These are phyloP conservation scores for Thymelicus lineola DNA, from an alignment of 2,888 invertebrate genomes.

Conservation along the genomic window DNA sequence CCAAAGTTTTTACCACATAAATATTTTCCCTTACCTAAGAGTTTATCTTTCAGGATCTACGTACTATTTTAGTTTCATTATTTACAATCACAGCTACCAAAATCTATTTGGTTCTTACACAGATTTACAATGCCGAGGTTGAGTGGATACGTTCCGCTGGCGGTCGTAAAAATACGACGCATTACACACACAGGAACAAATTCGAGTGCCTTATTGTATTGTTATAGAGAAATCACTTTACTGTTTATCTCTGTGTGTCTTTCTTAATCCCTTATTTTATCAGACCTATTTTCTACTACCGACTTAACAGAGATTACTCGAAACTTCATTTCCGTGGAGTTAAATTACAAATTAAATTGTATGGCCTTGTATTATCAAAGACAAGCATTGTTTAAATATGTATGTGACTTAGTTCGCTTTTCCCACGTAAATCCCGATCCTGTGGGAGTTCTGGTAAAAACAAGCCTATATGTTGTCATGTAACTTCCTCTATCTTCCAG, in stretches of 20 bases:
- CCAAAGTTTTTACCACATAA: no score
- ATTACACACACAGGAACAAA: neutral
- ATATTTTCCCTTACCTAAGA: no score
- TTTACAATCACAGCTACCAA: neutral
- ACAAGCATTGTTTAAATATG: no score
- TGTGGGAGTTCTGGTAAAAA: no score
- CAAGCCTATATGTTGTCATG: no score
- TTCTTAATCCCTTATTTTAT: neutral
- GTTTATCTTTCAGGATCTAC: neutral
- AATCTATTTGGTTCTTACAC: conserved; percentile 6
- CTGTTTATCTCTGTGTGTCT: neutral
- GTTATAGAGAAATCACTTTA: conserved; percentile 1
- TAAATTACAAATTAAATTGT: neutral
- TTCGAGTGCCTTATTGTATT: neutral
- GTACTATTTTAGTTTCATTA: neutral
- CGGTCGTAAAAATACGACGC: conserved; percentile 13
- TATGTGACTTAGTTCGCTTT: no score
- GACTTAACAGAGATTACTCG: neutral
- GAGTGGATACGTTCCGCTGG: neutral
- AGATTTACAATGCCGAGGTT: neutral
- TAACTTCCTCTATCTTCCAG: no score
- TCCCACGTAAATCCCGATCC: no score
- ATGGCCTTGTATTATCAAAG: neutral
- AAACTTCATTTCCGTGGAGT: neutral
- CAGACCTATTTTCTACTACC: neutral